Percentiles rank a stretch among this genome's conserved stretches.
Evolutionary conservation across 1,140 invertebrate genomes (phyloP).

Genomic region (Musca vetustissima): DNA sequence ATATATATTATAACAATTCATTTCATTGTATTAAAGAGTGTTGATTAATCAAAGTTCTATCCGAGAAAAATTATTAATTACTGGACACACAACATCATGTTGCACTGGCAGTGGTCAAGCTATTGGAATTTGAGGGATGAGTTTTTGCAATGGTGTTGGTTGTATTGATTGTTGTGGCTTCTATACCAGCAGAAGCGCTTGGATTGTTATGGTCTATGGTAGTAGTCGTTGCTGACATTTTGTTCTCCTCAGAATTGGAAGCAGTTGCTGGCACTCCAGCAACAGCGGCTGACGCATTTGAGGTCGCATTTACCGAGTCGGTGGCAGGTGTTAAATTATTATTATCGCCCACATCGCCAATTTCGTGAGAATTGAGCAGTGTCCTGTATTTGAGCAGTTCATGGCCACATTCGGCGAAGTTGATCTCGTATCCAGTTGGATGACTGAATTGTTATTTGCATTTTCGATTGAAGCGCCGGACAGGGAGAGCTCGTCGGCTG

Average conservation of each 20-base stretch:
- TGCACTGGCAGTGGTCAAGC: constrained; percentile 13
- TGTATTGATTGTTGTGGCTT: not conserved
- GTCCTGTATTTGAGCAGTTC: not conserved
- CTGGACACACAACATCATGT: constrained; percentile 11
- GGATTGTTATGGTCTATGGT: constrained; percentile 4
- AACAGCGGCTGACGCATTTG: not conserved
- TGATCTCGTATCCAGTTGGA: constrained; percentile 11
- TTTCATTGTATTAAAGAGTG: too few relatives aligned
- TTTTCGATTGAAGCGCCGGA: constrained; percentile 51
- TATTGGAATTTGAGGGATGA: not conserved
- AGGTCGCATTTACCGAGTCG: not conserved
- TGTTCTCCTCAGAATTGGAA: not conserved
- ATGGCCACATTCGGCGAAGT: not conserved
- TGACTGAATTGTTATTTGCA: constrained; percentile 44
- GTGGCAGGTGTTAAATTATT: constrained; percentile 8
- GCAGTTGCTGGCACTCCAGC: not conserved
- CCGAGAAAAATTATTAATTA: too few relatives aligned
- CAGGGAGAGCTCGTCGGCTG: constrained; percentile 47
- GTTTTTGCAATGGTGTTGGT: not conserved
- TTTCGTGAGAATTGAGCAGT: constrained; percentile 37
- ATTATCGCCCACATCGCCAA: constrained; percentile 36
- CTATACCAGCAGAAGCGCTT: constrained; percentile 12
- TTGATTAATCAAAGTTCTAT: too few relatives aligned
- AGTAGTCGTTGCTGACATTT: not conserved
- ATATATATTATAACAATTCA: too few relatives aligned